Conservation (phyloP, 30 jellyfish, hydroid and myxozoan genomes). For the Catostylus mosaicus region DNA sequence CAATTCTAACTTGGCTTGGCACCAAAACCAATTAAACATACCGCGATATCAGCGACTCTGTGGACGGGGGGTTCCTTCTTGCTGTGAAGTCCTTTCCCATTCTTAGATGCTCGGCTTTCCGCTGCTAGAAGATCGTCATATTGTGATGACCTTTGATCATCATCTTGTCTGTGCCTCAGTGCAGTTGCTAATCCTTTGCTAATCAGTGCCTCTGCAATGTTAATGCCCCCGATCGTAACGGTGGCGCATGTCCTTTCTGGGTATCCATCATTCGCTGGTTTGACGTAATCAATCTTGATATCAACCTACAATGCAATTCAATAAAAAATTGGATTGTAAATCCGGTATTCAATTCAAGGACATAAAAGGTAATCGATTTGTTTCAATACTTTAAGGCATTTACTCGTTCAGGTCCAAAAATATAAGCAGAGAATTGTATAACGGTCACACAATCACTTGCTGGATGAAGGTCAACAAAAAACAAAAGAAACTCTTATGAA, state of each 20-base stretch:
- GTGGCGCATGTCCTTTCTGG: conserved; percentile 95
- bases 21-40: not conserved
- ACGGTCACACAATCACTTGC: no score
- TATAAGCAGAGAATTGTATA: no score
- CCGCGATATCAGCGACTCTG: conserved; percentile 85
- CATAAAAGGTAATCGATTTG: no score
- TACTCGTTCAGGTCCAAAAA: no score
- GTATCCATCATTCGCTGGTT: conserved; percentile 93
- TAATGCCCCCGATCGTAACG: conserved; percentile 82
- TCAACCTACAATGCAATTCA: conserved; percentile 50
- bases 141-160: conserved; percentile 88
- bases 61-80: conserved; percentile 93
- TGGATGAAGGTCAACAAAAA: no score
- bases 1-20: not conserved
- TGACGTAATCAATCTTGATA: conserved; percentile 81
- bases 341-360: not conserved
- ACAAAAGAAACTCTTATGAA: no score
- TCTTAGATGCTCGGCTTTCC: conserved; percentile 84
- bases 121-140: conserved; percentile 92
- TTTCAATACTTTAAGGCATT: no score
- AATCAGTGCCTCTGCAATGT: conserved; percentile 92
- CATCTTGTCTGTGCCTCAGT: conserved; percentile 91
- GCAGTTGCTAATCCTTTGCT: conserved; percentile 95
- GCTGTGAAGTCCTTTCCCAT: conserved; percentile 89
- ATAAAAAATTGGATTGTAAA: not conserved